These are phyloP conservation scores for Rhodeus uyekii DNA, from an alignment of 2,797 vertebrate species.

Conservation along the genomic window DNA sequence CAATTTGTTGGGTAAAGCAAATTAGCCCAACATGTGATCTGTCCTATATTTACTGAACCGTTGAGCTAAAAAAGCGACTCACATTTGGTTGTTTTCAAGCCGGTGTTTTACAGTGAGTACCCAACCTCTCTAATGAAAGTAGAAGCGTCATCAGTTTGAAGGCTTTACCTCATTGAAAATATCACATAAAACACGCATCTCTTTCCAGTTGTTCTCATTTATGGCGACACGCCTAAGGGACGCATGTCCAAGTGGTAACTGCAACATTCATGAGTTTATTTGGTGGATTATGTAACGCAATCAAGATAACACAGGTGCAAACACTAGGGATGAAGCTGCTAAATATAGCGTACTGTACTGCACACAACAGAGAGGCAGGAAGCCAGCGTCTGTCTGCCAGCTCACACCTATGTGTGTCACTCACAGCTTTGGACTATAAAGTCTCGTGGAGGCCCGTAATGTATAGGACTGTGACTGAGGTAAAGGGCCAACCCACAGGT, in stretches of 20 bases:
- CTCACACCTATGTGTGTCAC: neutral
- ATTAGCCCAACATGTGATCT: neutral
- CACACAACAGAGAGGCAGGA: slow-evolving; percentile 3
- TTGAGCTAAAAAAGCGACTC: neutral
- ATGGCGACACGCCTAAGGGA: neutral
- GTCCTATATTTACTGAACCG: neutral
- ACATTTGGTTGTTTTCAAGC: no score
- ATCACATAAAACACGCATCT: neutral
- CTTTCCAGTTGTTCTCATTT: neutral
- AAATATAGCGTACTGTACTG: neutral
- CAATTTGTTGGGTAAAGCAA: no score
- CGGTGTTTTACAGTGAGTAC: neutral
- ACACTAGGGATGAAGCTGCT: neutral
- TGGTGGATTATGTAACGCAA: neutral
- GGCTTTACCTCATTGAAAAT: neutral
- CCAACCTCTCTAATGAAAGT: neutral
- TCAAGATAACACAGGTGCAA: neutral
- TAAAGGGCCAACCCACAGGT: no score
- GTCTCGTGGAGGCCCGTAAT: neutral
- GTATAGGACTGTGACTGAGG: neutral
- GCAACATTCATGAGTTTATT: neutral
- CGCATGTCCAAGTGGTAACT: neutral
- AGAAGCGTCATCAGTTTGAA: neutral
- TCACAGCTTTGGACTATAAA: slow-evolving; percentile 3
- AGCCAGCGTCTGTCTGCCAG: neutral